Evolutionary conservation across 2,888 invertebrate species (phyloP).

Genomic region (Ichneumon xanthorius): DNA sequence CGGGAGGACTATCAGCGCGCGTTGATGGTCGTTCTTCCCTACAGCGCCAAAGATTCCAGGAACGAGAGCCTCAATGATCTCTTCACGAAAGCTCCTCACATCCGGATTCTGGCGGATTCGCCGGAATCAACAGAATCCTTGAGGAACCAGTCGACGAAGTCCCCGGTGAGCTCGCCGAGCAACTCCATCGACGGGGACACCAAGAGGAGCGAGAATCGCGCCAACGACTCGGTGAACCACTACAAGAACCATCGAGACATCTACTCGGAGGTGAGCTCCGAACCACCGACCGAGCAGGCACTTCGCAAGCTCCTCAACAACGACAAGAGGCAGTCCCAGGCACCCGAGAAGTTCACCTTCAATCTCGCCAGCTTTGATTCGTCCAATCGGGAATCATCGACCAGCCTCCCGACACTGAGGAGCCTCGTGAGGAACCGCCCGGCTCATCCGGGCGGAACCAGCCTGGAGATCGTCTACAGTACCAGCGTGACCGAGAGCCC

Average conservation of each 20-base stretch:
- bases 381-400: not conserved
- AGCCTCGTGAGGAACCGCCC: not conserved
- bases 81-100: constrained; percentile 89
- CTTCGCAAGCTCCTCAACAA: constrained; percentile 39
- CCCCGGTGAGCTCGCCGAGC: not conserved
- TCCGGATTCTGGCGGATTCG: constrained; percentile 86
- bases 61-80: constrained; percentile 87
- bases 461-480: constrained; percentile 73
- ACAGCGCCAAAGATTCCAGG: constrained; percentile 87
- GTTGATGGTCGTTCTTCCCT: constrained; percentile 89
- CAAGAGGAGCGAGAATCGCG: constrained; percentile 24
- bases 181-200: constrained; percentile 37
- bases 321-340: constrained; percentile 61
- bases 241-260: constrained; percentile 76
- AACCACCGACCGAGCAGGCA: constrained; percentile 63
- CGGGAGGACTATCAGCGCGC: constrained; percentile 85
- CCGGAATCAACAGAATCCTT: constrained; percentile 66
- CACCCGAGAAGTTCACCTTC: constrained; percentile 79
- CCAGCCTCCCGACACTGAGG: not conserved
- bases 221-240: constrained; percentile 27
- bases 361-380: constrained; percentile 74
- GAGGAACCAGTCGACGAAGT: constrained; percentile 42
- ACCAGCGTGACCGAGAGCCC: constrained; percentile 74
- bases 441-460: constrained; percentile 62
- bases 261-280: constrained; percentile 72